A percentile compares a stretch with the other conserved stretches of the same genome.
These are phyloP conservation scores for Prionace glauca DNA, from an alignment of 2,797 vertebrate species.

Conservation along the genomic window DNA sequence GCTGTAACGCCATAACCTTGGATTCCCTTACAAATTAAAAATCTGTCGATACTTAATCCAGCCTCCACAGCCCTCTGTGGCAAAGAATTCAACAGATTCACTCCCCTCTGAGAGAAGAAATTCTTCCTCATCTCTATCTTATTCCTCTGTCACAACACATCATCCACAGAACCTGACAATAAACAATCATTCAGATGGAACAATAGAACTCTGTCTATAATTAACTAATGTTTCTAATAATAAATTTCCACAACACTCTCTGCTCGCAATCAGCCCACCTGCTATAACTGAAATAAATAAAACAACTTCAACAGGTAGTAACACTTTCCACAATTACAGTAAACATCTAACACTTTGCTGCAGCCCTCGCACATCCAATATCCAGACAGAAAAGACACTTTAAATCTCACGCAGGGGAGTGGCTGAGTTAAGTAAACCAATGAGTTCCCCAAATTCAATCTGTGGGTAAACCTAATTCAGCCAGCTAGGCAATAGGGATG, in stretches of 20 bases:
- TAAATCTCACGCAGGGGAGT: background rate
- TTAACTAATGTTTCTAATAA: constrained; percentile 22
- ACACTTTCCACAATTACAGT: constrained; percentile 30
- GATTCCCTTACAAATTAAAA: no score
- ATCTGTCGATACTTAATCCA: no score
- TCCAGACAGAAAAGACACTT: constrained; percentile 6
- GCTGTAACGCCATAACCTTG: no score
- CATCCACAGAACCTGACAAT: background rate
- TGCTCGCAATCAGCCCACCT: background rate
- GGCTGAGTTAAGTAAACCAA: background rate
- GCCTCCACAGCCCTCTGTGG: no score
- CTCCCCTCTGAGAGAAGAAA: no score
- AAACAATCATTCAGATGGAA: background rate
- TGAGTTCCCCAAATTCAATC: background rate
- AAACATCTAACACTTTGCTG: background rate
- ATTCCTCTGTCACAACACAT: background rate
- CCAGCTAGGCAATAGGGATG: background rate
- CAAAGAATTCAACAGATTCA: no score
- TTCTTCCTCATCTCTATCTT: background rate
- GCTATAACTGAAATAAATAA: constrained; percentile 23
- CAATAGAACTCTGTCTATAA: background rate
- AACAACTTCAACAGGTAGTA: constrained; percentile 1
- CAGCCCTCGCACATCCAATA: background rate
- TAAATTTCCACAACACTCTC: constrained; percentile 2
- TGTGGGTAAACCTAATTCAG: background rate